phyloP scores from a whole-genome alignment of 2,797 vertebrate genomes.

The Hippoglossus hippoglossus region DNA sequence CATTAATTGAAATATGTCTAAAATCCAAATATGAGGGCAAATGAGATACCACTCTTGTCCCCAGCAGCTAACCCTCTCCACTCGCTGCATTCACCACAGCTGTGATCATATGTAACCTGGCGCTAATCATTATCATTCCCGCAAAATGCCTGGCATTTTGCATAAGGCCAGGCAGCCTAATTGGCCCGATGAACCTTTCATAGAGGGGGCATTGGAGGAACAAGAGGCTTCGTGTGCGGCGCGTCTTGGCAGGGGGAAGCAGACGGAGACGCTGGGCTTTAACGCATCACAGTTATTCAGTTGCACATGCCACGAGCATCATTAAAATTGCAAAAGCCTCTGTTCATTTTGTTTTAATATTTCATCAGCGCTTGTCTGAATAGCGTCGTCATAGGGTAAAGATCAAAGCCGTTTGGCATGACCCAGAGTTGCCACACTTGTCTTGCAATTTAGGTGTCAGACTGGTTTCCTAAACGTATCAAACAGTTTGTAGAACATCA shows the following conservation, averaged over 20 bases:
- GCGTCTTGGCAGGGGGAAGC: conserved; percentile 34
- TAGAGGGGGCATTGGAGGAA: conserved; percentile 59
- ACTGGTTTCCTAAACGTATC: conserved; percentile 49
- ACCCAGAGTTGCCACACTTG: conserved; percentile 49
- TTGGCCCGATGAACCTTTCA: conserved; percentile 78
- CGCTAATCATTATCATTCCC: conserved; percentile 80
- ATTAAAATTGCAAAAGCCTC: conserved; percentile 83
- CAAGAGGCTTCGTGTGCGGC: conserved; percentile 54
- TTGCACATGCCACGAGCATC: conserved; percentile 79
- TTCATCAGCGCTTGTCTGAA: conserved; percentile 77
- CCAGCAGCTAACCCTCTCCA: conserved; percentile 48
- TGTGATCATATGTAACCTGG: conserved; percentile 66
- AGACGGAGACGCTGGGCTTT: conserved; percentile 49
- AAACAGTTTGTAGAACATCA: conserved; percentile 39
- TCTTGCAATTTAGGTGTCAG: conserved; percentile 63
- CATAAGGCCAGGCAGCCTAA: conserved; percentile 74
- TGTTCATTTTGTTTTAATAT: conserved; percentile 80
- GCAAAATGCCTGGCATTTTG: conserved; percentile 80
- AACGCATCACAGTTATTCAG: conserved; percentile 72
- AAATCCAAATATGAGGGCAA: conserved; percentile 55
- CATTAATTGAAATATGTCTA: conserved; percentile 62
- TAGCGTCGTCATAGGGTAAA: conserved; percentile 66
- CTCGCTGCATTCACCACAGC: conserved; percentile 44
- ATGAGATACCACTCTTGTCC: conserved; percentile 46
- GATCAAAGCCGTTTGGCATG: conserved; percentile 72